These are phyloP conservation scores for Propsilocerus akamusi DNA, from an alignment of 1,140 invertebrate species.

Conservation along the genomic window DNA sequence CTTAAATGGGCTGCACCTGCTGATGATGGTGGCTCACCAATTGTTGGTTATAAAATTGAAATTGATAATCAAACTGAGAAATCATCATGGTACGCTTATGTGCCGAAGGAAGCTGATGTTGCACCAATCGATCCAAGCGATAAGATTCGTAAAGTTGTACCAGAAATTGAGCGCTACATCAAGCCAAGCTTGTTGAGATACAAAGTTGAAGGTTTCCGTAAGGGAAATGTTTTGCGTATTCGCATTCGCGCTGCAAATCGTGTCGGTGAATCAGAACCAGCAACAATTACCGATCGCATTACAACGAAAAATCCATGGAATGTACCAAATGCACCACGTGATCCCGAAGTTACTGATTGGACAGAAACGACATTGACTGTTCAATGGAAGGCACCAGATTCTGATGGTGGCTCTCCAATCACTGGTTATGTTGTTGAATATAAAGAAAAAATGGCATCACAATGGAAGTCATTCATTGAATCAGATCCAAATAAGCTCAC, in stretches of 20 bases:
- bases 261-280: slow-evolving; percentile 72
- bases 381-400: slow-evolving; percentile 77
- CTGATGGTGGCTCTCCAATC: slow-evolving; percentile 86
- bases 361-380: slow-evolving; percentile 87
- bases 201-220: slow-evolving; percentile 72
- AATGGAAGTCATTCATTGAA: slow-evolving; percentile 66
- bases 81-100: slow-evolving; percentile 52
- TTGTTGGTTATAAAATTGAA: slow-evolving; percentile 87
- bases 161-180: not conserved
- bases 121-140: not conserved
- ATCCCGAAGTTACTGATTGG: slow-evolving; percentile 86
- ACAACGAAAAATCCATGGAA: slow-evolving; percentile 97
- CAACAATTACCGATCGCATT: slow-evolving; percentile 64
- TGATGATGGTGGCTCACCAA: slow-evolving; percentile 83
- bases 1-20: slow-evolving; percentile 80
- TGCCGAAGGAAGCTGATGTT: not conserved
- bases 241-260: slow-evolving; percentile 88
- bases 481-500: slow-evolving; percentile 54
- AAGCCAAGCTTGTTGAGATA: slow-evolving; percentile 28
- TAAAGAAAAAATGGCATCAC: slow-evolving; percentile 82
- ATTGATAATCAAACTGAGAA: slow-evolving; percentile 78
- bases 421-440: slow-evolving; percentile 85
- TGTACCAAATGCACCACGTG: slow-evolving; percentile 80
- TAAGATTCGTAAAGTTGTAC: not conserved
- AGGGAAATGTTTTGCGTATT: slow-evolving; percentile 87